These are phyloP conservation scores for Xylocopa sonorina DNA, from an alignment of 1,140 invertebrate genomes.

Conservation along the genomic window DNA sequence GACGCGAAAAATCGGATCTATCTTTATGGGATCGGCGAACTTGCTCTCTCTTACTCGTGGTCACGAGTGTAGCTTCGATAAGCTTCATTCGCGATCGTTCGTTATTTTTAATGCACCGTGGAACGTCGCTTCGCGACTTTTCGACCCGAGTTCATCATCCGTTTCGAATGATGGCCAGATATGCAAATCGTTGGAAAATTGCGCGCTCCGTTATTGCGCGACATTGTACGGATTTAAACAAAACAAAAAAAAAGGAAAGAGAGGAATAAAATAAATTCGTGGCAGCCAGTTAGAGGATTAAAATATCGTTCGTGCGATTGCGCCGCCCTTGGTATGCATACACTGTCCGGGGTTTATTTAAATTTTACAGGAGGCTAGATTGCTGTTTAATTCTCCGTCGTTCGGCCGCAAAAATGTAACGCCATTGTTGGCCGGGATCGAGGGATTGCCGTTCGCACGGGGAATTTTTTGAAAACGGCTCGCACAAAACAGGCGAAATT, in stretches of 20 bases:
- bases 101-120: constrained; percentile 1
- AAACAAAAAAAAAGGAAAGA: constrained; percentile 2
- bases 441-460: not conserved
- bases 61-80: not conserved
- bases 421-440: not conserved
- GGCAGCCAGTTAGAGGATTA: not conserved
- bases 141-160: not conserved
- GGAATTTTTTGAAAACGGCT: constrained; percentile 23
- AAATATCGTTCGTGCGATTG: constrained; percentile 6
- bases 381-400: constrained; percentile 31
- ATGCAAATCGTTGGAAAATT: too few species aligned
- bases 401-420: constrained; percentile 12
- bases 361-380: constrained; percentile 35
- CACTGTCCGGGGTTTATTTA: constrained; percentile 24
- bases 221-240: not conserved
- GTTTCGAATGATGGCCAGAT: not conserved
- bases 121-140: not conserved
- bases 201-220: too few species aligned
- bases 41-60: not conserved
- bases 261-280: not conserved
- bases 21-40: constrained; percentile 29
- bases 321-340: not conserved
- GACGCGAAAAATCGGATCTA: constrained; percentile 17
- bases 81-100: not conserved
- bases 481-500: constrained; percentile 3